A percentile compares a stretch with the other conserved stretches of the same genome.
Evolutionary conservation across 2,797 vertebrate genomes (phyloP).

Genomic region (Anableps anableps): DNA sequence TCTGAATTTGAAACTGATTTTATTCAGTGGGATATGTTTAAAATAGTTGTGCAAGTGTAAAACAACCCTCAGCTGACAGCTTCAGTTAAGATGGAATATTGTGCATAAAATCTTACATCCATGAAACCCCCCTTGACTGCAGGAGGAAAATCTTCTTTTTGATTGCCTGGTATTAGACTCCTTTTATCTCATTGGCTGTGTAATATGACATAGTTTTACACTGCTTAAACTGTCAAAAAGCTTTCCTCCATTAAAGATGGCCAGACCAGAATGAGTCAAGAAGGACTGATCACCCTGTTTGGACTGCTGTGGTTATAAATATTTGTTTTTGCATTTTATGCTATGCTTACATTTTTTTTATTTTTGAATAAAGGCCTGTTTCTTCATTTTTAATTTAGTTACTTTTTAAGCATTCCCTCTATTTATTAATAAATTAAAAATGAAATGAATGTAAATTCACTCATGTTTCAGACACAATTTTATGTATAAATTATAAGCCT

Average conservation of each 20-base stretch:
- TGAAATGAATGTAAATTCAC: not conserved
- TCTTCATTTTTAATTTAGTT: not conserved
- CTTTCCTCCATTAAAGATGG: not conserved
- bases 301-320: not conserved
- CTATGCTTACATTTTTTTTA: not conserved
- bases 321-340: not conserved
- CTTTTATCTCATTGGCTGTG: not conserved
- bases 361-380: not conserved
- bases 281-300: not conserved
- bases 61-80: not conserved
- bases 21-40: not conserved
- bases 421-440: not conserved
- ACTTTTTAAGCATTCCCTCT: not conserved
- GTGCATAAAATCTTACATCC: not conserved
- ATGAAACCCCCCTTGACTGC: not conserved
- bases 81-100: not conserved
- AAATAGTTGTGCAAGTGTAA: not conserved
- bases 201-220: not conserved
- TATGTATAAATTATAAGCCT: not conserved
- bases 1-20: not conserved
- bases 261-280: not conserved
- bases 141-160: not conserved
- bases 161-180: not conserved
- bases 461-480: not conserved
- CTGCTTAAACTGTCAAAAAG: not conserved